These are phyloP conservation scores for Ephestia elutella DNA, from an alignment of 1,140 invertebrate genomes.

Conservation along the genomic window DNA sequence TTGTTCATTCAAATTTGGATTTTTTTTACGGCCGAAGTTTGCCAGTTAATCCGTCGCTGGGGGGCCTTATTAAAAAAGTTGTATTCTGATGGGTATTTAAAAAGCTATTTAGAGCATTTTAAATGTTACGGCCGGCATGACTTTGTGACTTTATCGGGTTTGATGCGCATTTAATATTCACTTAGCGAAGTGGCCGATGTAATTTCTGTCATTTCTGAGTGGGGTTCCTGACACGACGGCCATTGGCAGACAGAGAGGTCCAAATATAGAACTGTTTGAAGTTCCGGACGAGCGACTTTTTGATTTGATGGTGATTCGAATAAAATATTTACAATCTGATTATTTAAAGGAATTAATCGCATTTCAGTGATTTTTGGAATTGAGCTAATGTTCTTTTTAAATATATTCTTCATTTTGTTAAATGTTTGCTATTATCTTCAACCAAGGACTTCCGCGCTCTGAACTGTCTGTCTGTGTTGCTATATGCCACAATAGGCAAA, in stretches of 20 bases:
- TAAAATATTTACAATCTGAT: no score
- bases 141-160: constrained; percentile 2
- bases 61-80: constrained; percentile 46
- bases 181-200: background rate
- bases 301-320: no score
- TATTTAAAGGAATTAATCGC: no score
- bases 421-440: no score
- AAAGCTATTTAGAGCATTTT: constrained; percentile 30
- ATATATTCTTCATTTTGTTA: no score
- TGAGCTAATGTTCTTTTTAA: no score
- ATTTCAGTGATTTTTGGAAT: no score
- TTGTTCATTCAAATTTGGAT: constrained; percentile 9
- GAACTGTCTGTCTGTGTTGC: no score
- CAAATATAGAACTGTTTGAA: background rate
- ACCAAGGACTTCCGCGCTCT: no score
- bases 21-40: constrained; percentile 33
- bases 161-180: constrained; percentile 9
- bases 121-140: constrained; percentile 17
- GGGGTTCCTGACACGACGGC: background rate
- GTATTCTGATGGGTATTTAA: constrained; percentile 31
- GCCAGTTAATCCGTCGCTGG: constrained; percentile 26
- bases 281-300: background rate
- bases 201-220: constrained; percentile 10
- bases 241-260: background rate
- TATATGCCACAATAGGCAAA: no score